Evolutionary conservation across 2,888 invertebrate species (phyloP).

Genomic region (Andrena haemorrhoa): DNA sequence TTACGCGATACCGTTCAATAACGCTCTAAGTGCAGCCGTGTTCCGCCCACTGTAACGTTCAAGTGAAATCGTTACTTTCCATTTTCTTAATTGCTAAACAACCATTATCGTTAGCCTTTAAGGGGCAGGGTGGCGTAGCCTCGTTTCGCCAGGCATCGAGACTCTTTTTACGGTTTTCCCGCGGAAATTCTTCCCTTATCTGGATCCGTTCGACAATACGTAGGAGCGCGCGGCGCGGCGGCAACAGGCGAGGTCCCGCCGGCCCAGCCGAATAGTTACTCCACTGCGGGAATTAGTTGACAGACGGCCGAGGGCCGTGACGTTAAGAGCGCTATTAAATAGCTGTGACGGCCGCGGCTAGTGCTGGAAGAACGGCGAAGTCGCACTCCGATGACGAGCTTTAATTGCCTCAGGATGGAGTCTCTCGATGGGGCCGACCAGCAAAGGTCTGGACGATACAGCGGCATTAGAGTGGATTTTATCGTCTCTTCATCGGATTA

Average conservation of each 20-base stretch:
- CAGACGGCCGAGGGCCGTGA: slow-evolving; percentile 28
- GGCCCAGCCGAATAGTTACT: slow-evolving; percentile 45
- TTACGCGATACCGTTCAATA: slow-evolving; percentile 22
- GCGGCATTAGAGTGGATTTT: slow-evolving; percentile 65
- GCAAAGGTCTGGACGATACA: slow-evolving; percentile 53
- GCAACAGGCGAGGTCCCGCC: slow-evolving; percentile 40
- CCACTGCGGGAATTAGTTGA: slow-evolving; percentile 58
- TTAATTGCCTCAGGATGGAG: slow-evolving; percentile 70
- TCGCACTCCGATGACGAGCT: slow-evolving; percentile 60
- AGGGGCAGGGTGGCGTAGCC: not conserved
- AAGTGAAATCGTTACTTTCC: slow-evolving; percentile 42
- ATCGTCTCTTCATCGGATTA: slow-evolving; percentile 63
- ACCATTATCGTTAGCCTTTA: slow-evolving; percentile 12
- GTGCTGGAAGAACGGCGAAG: slow-evolving; percentile 50
- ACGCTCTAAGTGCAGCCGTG: slow-evolving; percentile 9
- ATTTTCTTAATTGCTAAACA: slow-evolving; percentile 50
- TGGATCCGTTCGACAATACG: not conserved
- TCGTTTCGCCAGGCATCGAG: not conserved
- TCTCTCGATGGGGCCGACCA: slow-evolving; percentile 54
- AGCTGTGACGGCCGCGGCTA: slow-evolving; percentile 37
- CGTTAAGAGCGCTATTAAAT: slow-evolving; percentile 52
- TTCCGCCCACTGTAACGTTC: not conserved
- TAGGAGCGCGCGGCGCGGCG: not conserved
- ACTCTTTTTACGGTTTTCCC: slow-evolving; percentile 7
- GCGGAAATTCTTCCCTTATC: slow-evolving; percentile 5